Conservation (phyloP, 2,797 vertebrate species). For the Limnodromus scolopaceus region DNA sequence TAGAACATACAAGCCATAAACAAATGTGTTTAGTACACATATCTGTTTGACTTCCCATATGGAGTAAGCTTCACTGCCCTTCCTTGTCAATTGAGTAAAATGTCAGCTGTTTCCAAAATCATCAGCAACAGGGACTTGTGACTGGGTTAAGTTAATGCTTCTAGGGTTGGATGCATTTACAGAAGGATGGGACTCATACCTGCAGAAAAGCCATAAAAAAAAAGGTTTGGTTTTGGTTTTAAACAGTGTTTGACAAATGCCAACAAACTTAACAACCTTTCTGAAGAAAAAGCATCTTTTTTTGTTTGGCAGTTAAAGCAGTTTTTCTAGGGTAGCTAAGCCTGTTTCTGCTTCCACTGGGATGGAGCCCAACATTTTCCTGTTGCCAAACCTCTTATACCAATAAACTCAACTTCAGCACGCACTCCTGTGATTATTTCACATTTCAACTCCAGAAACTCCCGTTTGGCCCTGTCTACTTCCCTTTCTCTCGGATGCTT, state of each 20-base stretch:
- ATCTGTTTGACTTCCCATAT: constrained; percentile 20
- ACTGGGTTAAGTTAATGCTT: constrained; percentile 9
- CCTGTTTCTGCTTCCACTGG: background rate
- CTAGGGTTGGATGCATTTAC: constrained; percentile 53
- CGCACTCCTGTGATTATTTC: background rate
- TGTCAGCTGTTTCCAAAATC: constrained; percentile 50
- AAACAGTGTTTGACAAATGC: constrained; percentile 18
- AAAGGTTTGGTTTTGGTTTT: constrained; percentile 35
- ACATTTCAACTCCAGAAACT: background rate
- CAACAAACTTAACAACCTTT: background rate
- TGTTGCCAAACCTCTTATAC: background rate
- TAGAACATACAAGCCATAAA: background rate
- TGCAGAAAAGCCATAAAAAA: constrained; percentile 60
- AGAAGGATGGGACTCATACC: constrained; percentile 47
- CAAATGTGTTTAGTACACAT: background rate
- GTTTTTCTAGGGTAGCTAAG: background rate
- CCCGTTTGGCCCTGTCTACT: background rate
- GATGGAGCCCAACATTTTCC: background rate
- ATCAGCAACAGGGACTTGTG: constrained; percentile 17
- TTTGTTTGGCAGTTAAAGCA: background rate
- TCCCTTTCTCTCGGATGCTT: background rate
- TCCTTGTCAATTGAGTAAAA: constrained; percentile 46
- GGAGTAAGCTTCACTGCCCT: constrained; percentile 41
- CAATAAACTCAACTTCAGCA: background rate
- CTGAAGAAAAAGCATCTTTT: background rate